Evolutionary conservation across 2,113 vertebrate species (phyloP), one percentile per base, ranked within the genome.

Genomic region (Nothocercus nigrocapillus): DNA sequence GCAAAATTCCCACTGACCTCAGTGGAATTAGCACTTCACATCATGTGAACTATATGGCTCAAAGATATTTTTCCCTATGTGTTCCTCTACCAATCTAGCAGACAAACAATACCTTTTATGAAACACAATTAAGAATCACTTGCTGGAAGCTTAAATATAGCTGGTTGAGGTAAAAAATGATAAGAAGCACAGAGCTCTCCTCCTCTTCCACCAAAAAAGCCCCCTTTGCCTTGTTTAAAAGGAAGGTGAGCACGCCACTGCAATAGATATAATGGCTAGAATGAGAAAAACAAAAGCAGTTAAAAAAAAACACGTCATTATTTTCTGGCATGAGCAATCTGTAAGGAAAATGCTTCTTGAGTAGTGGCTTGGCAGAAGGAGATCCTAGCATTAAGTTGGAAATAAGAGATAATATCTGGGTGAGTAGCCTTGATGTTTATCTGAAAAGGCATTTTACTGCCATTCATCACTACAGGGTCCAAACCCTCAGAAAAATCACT

Each of bases 341-440:
- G 69, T 10, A 79, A 67, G 45, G 64, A 95, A 96, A 93, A 91
- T 11, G 21, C 32, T 51, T 63, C 89, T 91, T 89, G 54, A 83
- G 68, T 30, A 95, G 73, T 21, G 21, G 40, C 47, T 90, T 90
- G 88, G 88, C 75, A 81, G 78, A 91, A 88, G 19, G 24, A 77
- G 28, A 75, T 34, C 32, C 54, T 66, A 72, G 7, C 45, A 63
- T 36, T 72, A 67, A 54, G 54, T 69, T 59, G 51, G 56, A 88
- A 95, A 83, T 51, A 85, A 70, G 44, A 64, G 81, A 91, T 77
- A 84, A 47, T 77, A 88, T 18, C 45, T 2, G 3, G 5, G 54
- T 89, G 51, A 91, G 59, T 40, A 73, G 61, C 34, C 76, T 27
- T 25, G 78, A 76, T 32, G 42, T 42, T 49, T 85, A 64, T 45